Base-by-base conservation (phyloP, 1,140 invertebrate genomes). In the Drosophila tropicalis region DNA sequence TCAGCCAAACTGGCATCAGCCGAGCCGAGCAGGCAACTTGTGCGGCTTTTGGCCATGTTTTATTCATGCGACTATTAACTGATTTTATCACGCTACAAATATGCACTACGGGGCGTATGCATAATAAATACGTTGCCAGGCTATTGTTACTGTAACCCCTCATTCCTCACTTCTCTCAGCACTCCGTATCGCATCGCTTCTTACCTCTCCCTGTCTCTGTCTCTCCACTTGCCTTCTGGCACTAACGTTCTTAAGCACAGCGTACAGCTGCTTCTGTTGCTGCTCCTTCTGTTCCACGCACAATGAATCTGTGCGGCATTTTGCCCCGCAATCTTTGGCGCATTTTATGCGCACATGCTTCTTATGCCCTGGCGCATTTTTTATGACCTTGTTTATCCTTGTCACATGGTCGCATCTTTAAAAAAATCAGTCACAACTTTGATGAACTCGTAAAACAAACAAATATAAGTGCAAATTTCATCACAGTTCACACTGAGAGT, bases 71-170 rank as follows among this genome's bases (percentile, higher is more conserved):
- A 71, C 83, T 87, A 87, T 87, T 89, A 87, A 89, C 70, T 74
- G 83, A 89, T 80, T 87, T 89, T 87, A 87, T 87, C 80, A 87
- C 83, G 84, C 83, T 83, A 86, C 83, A 87, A 87, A 86, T 86
- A 79, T 89, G 83, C 83, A 89, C 84, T 87, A 89, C 83, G 67
- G 51, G 67, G 70, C 84, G 83, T 89, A 89, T 87, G 83, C 84
- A 87, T 87, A 87, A 89, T 87, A 87, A 87, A 89, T 89, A 70
- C 69, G 62, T 73, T 67, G 60, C 19, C 61, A 61, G 73, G 67
- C 75, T 51, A 77, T 76, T 76, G 74, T 76, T 75, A 51, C 44
- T 51, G 19, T 12, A 6, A 17, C 41, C 40, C n/a, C 41, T 3
- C 5, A 1, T 39, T 10, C 32, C 51, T 19, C 39, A 4, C 22